These are phyloP conservation scores for Orchesella flavescens DNA, from an alignment of 2,888 invertebrate species.

Conservation along the genomic window DNA sequence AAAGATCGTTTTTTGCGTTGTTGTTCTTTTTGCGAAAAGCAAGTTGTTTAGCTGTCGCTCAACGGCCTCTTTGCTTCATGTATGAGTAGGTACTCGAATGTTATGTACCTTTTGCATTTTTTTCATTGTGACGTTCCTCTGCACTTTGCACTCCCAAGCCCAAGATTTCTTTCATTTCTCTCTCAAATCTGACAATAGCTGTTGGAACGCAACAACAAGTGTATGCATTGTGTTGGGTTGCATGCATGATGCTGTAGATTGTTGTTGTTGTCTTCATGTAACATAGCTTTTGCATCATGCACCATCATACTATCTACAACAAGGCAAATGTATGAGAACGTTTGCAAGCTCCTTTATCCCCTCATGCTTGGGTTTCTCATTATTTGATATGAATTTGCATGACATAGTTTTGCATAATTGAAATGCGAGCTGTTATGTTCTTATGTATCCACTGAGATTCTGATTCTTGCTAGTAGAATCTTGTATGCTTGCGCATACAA, in stretches of 20 bases:
- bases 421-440: constrained; percentile 21
- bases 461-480: constrained; percentile 5
- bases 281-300: too few relatives aligned
- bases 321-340: too few relatives aligned
- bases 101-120: neutral
- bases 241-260: too few relatives aligned
- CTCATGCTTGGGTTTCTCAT: constrained; percentile 7
- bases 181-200: too few relatives aligned
- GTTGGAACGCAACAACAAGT: too few relatives aligned
- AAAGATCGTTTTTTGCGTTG: too few relatives aligned
- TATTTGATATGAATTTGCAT: constrained; percentile 7
- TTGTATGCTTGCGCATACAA: neutral
- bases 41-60: neutral
- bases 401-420: constrained; percentile 38
- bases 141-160: neutral
- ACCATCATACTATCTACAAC: too few relatives aligned
- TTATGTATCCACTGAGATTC: constrained; percentile 32
- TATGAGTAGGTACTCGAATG: too few relatives aligned
- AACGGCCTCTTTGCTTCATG: neutral
- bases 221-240: too few relatives aligned
- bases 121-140: constrained; percentile 11
- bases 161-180: too few relatives aligned
- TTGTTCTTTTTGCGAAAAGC: too few relatives aligned
- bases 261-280: too few relatives aligned
- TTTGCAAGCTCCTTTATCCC: neutral